Evolutionary conservation across 1,140 invertebrate genomes (phyloP), one percentile per base, ranked within the genome.

Genomic region (Drosophila simulans): DNA sequence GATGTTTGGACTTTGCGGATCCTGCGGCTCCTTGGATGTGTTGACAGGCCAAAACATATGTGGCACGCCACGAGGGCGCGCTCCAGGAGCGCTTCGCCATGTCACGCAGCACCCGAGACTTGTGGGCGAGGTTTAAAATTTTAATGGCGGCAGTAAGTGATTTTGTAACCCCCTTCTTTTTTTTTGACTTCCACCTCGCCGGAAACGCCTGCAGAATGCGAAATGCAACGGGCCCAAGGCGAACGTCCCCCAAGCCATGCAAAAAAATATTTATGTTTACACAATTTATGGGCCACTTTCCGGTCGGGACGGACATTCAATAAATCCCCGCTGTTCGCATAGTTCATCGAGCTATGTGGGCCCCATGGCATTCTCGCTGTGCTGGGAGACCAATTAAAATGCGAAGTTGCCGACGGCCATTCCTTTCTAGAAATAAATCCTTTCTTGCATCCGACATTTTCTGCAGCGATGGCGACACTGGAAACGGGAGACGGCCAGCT

Each of bases 71-170:
- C 90, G 97, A 99, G 92, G 97, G 97, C 1, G 96, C 95, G 73
- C 93, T 98, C 42, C 97, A 98, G 82, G 97, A 98, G 90, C 93
- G 97, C 72, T 94, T 99, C 53, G 97, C 97, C n/a, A 96, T 98
- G 92, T 97, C 95, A 66, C 95, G 94, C 92, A 97, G 94, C 78
- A 98, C 97, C 0, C 95, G 95, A 79, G 97, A 98, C 91, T 95
- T 97, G 64, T 94, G 98, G 64, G 96, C 96, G 20, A 94, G 96
- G 77, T 95, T 96, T 92, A 96, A 96, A 78, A 95, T 98, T 77
- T 92, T 96, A 54, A 89, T 97, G 35, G 94, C 95, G 48, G 95
- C 96, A 91, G 96, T 97, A 93, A 93, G 92, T 92, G 72, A 63
- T 74, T 84, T 80, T 58, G 48, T 42, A 52, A 46, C 55, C 39